These are phyloP conservation scores for Dendrolimus kikuchii DNA, from an alignment of 1,140 invertebrate genomes.

Conservation along the genomic window DNA sequence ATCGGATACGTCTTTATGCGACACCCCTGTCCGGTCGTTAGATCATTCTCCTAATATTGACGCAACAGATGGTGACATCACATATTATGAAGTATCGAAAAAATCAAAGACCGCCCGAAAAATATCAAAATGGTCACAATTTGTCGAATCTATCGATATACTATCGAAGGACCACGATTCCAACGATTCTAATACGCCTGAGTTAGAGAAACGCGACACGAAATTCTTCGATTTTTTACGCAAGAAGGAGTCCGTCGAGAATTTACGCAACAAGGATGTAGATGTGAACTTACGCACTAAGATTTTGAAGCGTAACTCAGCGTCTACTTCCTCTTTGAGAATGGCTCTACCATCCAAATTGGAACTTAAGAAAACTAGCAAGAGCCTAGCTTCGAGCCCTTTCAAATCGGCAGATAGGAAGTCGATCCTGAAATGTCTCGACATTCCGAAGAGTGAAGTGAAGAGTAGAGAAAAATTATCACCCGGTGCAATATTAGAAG, in stretches of 20 bases:
- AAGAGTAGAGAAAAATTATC: conserved; percentile 21
- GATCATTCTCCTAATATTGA: too few relatives aligned
- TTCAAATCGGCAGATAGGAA: conserved; percentile 30
- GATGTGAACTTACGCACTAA: not conserved
- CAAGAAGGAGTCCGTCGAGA: conserved; percentile 7
- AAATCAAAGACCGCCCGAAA: conserved; percentile 3
- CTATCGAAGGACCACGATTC: conserved; percentile 22
- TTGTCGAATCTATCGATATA: conserved; percentile 32
- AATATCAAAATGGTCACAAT: conserved; percentile 28
- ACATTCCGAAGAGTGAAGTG: conserved; percentile 32
- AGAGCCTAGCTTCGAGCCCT: conserved; percentile 43
- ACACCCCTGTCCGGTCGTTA: too few relatives aligned
- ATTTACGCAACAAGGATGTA: too few relatives aligned
- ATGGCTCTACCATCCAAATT: not conserved
- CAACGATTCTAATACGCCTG: conserved; percentile 16
- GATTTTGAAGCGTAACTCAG: conserved; percentile 13
- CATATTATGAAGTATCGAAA: too few relatives aligned
- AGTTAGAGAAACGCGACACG: conserved; percentile 2
- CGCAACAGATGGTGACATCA: too few relatives aligned
- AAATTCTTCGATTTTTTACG: conserved; percentile 3
- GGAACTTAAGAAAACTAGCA: conserved; percentile 9
- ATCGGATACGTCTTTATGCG: too few relatives aligned
- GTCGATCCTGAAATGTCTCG: conserved; percentile 41
- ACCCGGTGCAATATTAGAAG: conserved; percentile 29
- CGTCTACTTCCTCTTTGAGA: conserved; percentile 17